Base-by-base conservation (phyloP, 2,888 invertebrate genomes). In the Hirtodrosophila histrioides region DNA sequence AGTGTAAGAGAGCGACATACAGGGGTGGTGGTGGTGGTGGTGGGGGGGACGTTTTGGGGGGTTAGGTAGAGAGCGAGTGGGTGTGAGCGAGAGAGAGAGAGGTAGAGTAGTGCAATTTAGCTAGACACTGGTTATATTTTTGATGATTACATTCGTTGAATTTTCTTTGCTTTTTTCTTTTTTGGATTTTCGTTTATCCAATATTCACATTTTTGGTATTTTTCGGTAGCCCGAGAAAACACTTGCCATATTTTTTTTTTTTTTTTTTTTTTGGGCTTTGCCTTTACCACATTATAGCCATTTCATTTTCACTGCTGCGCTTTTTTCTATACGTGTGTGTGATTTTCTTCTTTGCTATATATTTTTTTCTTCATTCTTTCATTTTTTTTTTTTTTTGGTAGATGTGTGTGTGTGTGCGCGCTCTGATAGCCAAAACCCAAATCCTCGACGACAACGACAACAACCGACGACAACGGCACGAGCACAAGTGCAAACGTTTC, bases 371-470 rank as follows among this genome's bases (percentile, higher is more conserved):
- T n/a, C n/a, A n/a, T n/a, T n/a, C n/a, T n/a, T n/a, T n/a, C n/a
- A n/a, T 48, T 53, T 17, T 46, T 23, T 55, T 36, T 44, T 55
- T 57, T 39, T 58, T 43, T 53, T 29, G 23, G 36, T 48, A 27
- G 27, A 5, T 0, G 36, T 41, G 51, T 60, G 69, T 61, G 54
- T 73, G 64, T 57, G 74, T 49, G 72, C 64, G 75, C 75, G 73
- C 71, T 82, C 71, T 69, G 80, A 69, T 69, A 71, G 76, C 72
- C 82, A 73, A 80, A 77, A 81, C 73, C 84, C 81, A 78, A 79
- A 86, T 81, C 81, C 86, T 81, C 86, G 81, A 82, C 73, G 70
- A 75, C 70, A 62, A 50, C 69, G 41, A 69, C 48, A 65, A 66
- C 75, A 51, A 57, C 56, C 72, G 67, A 56, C 69, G 48, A 62